Conservation (phyloP, 2,888 invertebrate species). For the Euclidia mi region DNA sequence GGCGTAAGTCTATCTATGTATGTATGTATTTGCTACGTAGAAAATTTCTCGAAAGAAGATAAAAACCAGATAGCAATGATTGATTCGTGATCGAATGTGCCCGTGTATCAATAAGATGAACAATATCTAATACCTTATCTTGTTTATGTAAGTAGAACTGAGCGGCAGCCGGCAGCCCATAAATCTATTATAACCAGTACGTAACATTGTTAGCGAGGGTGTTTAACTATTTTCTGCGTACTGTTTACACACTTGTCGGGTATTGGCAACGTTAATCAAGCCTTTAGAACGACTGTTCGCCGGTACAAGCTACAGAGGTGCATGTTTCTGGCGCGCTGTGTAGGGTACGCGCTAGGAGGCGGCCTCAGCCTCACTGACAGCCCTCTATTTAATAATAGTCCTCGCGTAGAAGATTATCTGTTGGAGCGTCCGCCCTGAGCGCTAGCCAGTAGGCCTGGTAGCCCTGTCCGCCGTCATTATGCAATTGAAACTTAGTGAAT, state of each 20-base stretch:
- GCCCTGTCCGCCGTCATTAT: slow-evolving; percentile 87
- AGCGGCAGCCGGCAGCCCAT: slow-evolving; percentile 19
- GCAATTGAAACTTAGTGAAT: slow-evolving; percentile 90
- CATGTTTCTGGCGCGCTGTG: slow-evolving; percentile 42
- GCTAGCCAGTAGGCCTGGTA: slow-evolving; percentile 70
- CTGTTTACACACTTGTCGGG: slow-evolving; percentile 26
- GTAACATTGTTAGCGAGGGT: slow-evolving; percentile 21
- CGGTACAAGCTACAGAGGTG: slow-evolving; percentile 39
- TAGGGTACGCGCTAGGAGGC: slow-evolving; percentile 63
- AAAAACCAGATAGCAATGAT: slow-evolving; percentile 30
- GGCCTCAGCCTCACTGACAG: slow-evolving; percentile 75
- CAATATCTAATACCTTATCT: slow-evolving; percentile 32
- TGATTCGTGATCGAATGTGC: slow-evolving; percentile 30
- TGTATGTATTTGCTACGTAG: background rate
- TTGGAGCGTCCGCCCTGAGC: slow-evolving; percentile 79
- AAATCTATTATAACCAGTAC: slow-evolving; percentile 33
- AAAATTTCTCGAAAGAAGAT: slow-evolving; percentile 18
- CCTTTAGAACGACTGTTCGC: slow-evolving; percentile 45
- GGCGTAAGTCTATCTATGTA: too few relatives aligned
- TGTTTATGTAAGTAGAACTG: slow-evolving; percentile 31
- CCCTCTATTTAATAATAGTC: slow-evolving; percentile 86
- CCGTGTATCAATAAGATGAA: slow-evolving; percentile 31
- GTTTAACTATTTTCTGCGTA: slow-evolving; percentile 31
- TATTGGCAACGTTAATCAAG: slow-evolving; percentile 53
- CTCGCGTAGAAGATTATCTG: slow-evolving; percentile 82